Percentiles rank a stretch among this genome's conserved stretches.
phyloP scores from a whole-genome alignment of 2,888 invertebrate genomes.

The Taenaris catops region DNA sequence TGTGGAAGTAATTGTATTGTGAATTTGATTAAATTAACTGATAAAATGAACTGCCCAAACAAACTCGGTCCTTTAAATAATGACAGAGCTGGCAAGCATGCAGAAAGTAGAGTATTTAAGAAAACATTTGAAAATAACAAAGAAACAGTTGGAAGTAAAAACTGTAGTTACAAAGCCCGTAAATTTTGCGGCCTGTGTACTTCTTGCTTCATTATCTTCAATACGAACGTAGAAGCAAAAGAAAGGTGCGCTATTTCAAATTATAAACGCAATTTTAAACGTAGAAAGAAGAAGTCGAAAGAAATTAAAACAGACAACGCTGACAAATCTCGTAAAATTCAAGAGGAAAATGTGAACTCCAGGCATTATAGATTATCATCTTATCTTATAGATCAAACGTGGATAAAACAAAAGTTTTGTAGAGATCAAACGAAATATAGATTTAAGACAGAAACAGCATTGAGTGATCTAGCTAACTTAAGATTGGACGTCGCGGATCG shows the following conservation, averaged over 20 bases:
- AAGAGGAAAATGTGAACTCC: conserved; percentile 29
- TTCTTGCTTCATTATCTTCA: neutral
- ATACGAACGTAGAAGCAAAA: neutral
- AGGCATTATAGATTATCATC: conserved; percentile 38
- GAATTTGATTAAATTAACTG: neutral
- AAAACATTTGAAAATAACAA: neutral
- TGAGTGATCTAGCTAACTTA: conserved; percentile 8
- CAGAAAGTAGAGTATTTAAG: neutral
- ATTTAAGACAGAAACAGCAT: conserved; percentile 1
- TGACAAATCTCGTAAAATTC: conserved; percentile 1
- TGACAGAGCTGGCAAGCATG: neutral
- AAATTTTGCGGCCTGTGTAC: neutral
- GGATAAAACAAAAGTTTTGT: conserved; percentile 24
- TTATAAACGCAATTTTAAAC: conserved; percentile 37
- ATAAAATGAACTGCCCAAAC: too few relatives aligned
- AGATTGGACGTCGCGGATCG: conserved; percentile 2
- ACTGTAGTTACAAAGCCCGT: neutral
- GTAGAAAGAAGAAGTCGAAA: conserved; percentile 39
- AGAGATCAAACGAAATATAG: conserved; percentile 10
- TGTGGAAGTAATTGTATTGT: neutral
- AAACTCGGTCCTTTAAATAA: too few relatives aligned
- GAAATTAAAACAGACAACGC: conserved; percentile 5
- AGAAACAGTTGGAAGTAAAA: neutral
- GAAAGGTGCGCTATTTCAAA: neutral
- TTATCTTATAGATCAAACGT: conserved; percentile 38